Evolutionary conservation across 1,140 invertebrate genomes (phyloP), one percentile per base, ranked within the genome.

Genomic region (Brachionus asplanchnoidis): DNA sequence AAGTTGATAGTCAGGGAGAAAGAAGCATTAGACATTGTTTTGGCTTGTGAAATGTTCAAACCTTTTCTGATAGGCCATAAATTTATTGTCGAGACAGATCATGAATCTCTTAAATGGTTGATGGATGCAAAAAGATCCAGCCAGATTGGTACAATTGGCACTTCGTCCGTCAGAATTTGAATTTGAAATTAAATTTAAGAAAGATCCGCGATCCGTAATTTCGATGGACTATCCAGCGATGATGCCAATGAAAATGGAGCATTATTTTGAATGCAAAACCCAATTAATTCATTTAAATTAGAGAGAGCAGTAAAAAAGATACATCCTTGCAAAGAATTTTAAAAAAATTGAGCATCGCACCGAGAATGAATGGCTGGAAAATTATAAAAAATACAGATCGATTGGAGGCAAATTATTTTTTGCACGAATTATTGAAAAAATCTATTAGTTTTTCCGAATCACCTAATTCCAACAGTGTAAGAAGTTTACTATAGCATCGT

Each of bases 81-180:
- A 23, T 84, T 84, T n/a, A 7, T 66, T 8, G 12, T 84, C 11
- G 14, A 85, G 85, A 42, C 17, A 85, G 36, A 88, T 89, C 28
- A 1, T 77, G 91, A 32, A 32, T 32, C 28, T 32, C 28, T 32
- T 3, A 32, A 32, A 32, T 32, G 28, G 28, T 32, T 32, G 28
- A 32, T 32, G 28, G 28, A 32, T 32, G 28, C 28, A 32, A 32
- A n/a, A 32, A 32, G 28, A 3, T 32, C 28, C 28, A 32, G 28
- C 28, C 28, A 32, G 28, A 32, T 32, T 32, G 28, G 28, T 32
- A 32, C 28, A 3, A 14, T 92, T 91, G 91, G 85, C 89, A 68
- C 40, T 92, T 9, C 87, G 89, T 85, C 84, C 92, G 26, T 89
- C 90, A 86, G 89, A 91, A 85, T 91, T 88, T 86, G 85, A 90